Base-by-base conservation (phyloP, 2,888 invertebrate species). In the Nowickia ferox region DNA sequence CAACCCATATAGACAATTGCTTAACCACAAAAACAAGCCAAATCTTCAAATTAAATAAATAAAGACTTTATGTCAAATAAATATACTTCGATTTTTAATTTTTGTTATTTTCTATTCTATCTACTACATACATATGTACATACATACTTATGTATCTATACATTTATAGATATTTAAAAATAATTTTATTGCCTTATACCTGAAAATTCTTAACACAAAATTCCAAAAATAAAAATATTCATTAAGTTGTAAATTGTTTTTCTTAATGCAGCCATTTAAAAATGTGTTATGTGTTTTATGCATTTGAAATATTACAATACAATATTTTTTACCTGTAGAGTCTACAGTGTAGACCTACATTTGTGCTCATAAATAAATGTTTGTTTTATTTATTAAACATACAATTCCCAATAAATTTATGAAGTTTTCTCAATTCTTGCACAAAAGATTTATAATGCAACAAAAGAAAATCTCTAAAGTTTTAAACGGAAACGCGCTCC, bases 401-500 rank as follows among this genome's bases (percentile, higher is more conserved):
- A 8, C 69, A 86, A 83, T 69, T 63, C 19, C 19, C 65, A 75
- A 71, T 66, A 74, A 65, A 66, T 53, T 63, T 85, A 51, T 75
- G 38, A 65, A 68, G 57, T 74, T 74, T 65, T 76, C 51, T 63
- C 22, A 68, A 59, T 22, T 82, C 55, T 65, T 69, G n/a, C 57
- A 57, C 55, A 48, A 71, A 76, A 75, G 69, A 86, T 76, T 69
- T 83, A 66, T 61, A 74, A 72, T 55, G 77, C 44, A 63, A 68
- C 61, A 81, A 81, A 68, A 69, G 61, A 75, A 85, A 72, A 48
- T 75, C 75, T 74, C 63, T 59, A 61, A 51, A 75, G 40, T 57
- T 22, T 71, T 42, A 78, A 79, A 76, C 65, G 83, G 85, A 86
- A 86, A 76, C 72, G 86, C 68, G 83, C 55, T 59, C 86, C 57